Evolutionary conservation across 2,113 vertebrate species (phyloP).

Genomic region (Chitala chitala): DNA sequence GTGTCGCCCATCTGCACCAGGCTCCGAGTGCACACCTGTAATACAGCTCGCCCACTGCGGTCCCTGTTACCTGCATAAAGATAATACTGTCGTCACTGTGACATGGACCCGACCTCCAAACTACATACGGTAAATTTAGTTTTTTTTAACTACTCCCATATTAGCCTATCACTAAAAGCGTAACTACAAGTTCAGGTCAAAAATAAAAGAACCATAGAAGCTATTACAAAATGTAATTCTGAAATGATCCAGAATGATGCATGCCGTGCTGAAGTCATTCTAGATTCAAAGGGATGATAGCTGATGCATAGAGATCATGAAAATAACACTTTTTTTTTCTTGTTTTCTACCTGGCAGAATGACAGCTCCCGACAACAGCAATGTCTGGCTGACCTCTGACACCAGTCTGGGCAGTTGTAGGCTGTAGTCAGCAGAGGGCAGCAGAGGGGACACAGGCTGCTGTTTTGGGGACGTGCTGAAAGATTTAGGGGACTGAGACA

Average conservation of each 20-base stretch:
- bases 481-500: conserved; percentile 38
- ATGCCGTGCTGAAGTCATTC: too few species aligned
- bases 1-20: conserved; percentile 58
- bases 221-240: not conserved
- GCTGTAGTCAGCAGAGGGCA: conserved; percentile 26
- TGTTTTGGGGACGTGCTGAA: conserved; percentile 32
- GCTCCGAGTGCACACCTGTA: conserved; percentile 66
- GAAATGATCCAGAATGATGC: not conserved
- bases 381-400: conserved; percentile 59
- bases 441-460: conserved; percentile 17
- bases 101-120: not conserved
- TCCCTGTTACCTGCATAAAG: conserved; percentile 73
- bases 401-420: conserved; percentile 43
- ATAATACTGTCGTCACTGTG: not conserved
- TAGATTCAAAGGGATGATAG: too few species aligned
- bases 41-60: conserved; percentile 62
- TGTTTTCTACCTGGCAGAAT: conserved; percentile 61
- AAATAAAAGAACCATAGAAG: too few species aligned
- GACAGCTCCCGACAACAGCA: conserved; percentile 64
- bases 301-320: not conserved
- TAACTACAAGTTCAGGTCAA: too few species aligned
- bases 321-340: not conserved
- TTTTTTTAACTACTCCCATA: too few species aligned
- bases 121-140: too few species aligned
- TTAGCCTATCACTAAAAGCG: too few species aligned